Evolutionary conservation across 2,113 vertebrate genomes (phyloP).

Genomic region (Chloebia gouldiae): DNA sequence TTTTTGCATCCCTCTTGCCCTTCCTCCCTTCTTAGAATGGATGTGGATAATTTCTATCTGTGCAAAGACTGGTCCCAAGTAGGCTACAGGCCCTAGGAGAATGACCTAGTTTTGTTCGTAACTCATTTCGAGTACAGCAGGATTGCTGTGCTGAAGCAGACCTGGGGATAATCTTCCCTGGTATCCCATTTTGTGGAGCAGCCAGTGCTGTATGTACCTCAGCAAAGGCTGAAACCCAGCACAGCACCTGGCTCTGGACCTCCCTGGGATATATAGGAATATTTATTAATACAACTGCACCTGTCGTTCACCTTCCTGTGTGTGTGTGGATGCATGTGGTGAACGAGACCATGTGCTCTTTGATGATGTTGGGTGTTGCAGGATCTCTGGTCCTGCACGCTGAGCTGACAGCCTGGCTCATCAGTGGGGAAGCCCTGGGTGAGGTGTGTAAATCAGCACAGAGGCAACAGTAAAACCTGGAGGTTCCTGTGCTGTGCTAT

Average conservation of each 20-base stretch:
- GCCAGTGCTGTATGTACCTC: neutral
- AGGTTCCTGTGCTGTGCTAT: neutral
- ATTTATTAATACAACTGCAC: neutral
- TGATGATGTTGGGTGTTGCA: neutral
- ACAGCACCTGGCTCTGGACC: neutral
- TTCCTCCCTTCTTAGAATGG: neutral
- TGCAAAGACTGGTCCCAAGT: neutral
- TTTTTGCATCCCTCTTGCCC: neutral
- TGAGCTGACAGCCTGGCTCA: neutral
- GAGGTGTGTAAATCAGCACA: neutral
- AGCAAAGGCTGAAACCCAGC: neutral
- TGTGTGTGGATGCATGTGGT: fast-evolving
- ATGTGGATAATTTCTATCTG: neutral
- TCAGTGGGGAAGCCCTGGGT: neutral
- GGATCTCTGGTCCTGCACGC: neutral
- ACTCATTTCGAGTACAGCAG: neutral
- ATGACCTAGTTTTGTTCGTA: constrained; percentile 50
- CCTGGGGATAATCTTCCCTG: neutral
- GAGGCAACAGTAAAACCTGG: neutral
- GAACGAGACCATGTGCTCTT: fast-evolving
- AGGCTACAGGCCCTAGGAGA: constrained; percentile 39
- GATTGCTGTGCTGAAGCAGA: neutral
- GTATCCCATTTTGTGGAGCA: neutral
- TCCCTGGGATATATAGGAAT: neutral
- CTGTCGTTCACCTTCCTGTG: neutral